Evolutionary conservation across 2,797 vertebrate species (phyloP).

Genomic region (Sylvia borin): DNA sequence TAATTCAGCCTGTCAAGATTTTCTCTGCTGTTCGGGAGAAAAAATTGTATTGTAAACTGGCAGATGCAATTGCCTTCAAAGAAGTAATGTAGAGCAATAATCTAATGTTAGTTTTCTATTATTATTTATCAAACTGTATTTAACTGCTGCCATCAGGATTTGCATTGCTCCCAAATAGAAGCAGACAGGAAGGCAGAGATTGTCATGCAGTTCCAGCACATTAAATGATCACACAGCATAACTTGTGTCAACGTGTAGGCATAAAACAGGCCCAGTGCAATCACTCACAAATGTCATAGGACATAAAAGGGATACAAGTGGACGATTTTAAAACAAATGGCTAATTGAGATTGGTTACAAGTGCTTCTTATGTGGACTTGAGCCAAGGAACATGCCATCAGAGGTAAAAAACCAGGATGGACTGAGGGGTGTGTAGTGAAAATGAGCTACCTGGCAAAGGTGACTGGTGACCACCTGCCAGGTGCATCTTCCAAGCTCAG

Average conservation of each 20-base stretch:
- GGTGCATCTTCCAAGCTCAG: background rate
- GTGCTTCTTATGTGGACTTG: background rate
- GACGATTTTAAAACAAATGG: slow-evolving; percentile 55
- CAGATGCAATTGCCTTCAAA: slow-evolving; percentile 38
- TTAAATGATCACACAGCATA: slow-evolving; percentile 33
- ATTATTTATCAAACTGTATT: slow-evolving; percentile 73
- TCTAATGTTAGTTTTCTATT: slow-evolving; percentile 48
- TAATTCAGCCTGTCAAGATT: slow-evolving; percentile 42
- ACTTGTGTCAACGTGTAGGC: slow-evolving; percentile 5
- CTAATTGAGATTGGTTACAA: slow-evolving; percentile 57
- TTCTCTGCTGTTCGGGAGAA: background rate
- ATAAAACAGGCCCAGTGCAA: slow-evolving; percentile 31
- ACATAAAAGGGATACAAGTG: slow-evolving; percentile 60
- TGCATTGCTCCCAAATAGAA: slow-evolving; percentile 47
- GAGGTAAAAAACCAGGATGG: background rate
- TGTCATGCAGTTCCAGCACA: slow-evolving; percentile 42
- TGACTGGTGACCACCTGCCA: background rate
- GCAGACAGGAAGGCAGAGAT: slow-evolving; percentile 25
- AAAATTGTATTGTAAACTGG: background rate
- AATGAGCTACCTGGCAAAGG: background rate
- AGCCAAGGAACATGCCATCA: background rate
- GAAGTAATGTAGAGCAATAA: slow-evolving; percentile 44
- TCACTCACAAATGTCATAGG: slow-evolving; percentile 42
- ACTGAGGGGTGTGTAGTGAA: background rate
- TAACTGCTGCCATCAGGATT: slow-evolving; percentile 50